Evolutionary conservation across 1,140 invertebrate species (phyloP), one percentile per base, ranked within the genome.

Genomic region (Bombus picipes): DNA sequence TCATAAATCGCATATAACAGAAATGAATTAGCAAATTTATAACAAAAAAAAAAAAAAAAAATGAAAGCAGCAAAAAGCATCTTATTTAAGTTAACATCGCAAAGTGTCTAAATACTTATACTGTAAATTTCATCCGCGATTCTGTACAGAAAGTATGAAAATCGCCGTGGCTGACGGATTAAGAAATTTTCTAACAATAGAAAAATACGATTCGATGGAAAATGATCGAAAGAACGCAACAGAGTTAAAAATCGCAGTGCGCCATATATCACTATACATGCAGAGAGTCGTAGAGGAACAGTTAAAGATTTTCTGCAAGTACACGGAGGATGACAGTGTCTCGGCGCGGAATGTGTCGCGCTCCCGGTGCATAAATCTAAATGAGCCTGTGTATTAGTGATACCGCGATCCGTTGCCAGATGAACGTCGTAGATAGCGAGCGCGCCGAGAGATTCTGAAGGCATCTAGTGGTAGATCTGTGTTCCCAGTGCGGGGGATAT

Each of bases 361-460:
- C 59, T 87, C 66, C 72, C 62, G 66, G 32, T 89, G 76, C 88
- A 89, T 89, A 89, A 89, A 89, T 89, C 85, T 74, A 65, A 77
- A 88, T 85, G 68, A 81, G 68, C 66, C 78, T 75, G 74, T 77
- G 73, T 66, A 88, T 80, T 79, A 82, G 57, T 62, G 86, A 89
- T 85, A 88, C 62, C 78, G 71, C 62, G 65, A 62, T 25, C 32
- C 32, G 85, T 65, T 79, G 53, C 65, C 79, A 89, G 83, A 89
- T 88, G 70, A 89, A 89, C 68, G 53, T 57, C 41, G 41, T 25
- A 73, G 83, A 88, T 89, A 89, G 53, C 37, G 72, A 59, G 10
- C 76, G 25, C 76, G 39, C 53, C 65, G 43, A 47, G 32, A 66
- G 70, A 76, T 80, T 41, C 81, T 28, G 18, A 72, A 66, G 41